Evolutionary conservation across 2,888 invertebrate species (phyloP).

Genomic region (Drosophila sordidula): DNA sequence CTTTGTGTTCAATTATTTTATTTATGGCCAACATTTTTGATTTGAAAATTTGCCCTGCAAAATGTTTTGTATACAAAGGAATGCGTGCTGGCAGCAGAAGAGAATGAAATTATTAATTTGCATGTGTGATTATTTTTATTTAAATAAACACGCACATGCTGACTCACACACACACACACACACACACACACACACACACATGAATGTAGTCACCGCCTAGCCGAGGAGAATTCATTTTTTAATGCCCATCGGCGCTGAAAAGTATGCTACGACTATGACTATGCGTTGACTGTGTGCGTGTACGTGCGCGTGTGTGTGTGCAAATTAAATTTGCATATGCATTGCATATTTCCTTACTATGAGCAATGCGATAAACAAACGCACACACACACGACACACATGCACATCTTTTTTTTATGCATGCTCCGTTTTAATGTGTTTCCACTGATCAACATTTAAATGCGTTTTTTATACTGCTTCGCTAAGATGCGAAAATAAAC

Average conservation of each 20-base stretch:
- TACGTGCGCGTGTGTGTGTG: constrained; percentile 27
- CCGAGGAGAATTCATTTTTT: constrained; percentile 55
- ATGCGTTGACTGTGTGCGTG: constrained; percentile 2
- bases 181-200: constrained; percentile 10
- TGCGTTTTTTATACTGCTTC: neutral
- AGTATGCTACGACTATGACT: constrained; percentile 63
- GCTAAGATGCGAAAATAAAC: neutral
- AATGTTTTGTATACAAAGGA: constrained; percentile 27
- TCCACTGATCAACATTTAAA: constrained; percentile 20
- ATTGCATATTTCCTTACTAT: constrained; percentile 65
- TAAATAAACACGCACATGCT: constrained; percentile 45
- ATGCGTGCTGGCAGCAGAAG: constrained; percentile 23
- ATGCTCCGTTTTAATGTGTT: constrained; percentile 13
- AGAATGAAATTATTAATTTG: constrained; percentile 81
- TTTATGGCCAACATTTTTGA: constrained; percentile 69
- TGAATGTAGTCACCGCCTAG: constrained; percentile 1
- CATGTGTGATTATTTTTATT: constrained; percentile 82
- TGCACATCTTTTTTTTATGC: constrained; percentile 30
- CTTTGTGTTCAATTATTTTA: constrained; percentile 55
- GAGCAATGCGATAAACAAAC: constrained; percentile 58
- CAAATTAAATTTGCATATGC: constrained; percentile 76
- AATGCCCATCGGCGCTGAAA: constrained; percentile 64
- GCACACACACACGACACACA: constrained; percentile 17
- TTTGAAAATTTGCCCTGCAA: constrained; percentile 38
- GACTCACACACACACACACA: constrained; percentile 20